Evolutionary conservation across 1,140 invertebrate species (phyloP), one percentile per base, ranked within the genome.

Genomic region (Brachionus manjavacas): DNA sequence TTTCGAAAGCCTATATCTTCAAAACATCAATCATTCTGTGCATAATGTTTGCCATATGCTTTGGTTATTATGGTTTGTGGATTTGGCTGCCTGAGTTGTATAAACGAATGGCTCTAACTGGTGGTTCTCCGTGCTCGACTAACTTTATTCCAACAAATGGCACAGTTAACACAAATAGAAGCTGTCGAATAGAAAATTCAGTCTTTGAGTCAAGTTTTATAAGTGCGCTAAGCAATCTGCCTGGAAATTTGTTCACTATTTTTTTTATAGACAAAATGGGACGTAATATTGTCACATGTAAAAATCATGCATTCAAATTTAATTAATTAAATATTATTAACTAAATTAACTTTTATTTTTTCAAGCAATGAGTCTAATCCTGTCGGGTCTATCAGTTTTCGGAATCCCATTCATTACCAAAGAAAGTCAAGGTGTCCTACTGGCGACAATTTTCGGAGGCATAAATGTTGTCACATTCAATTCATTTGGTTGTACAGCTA

Each of bases 31-130:
- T 90, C 12, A 87, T 91, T 31, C 84, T 90, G 0, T 86, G 89
- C 8, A 87, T 91, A 8, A 68, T 68, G 64, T 64, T 78, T 86
- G 66, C 72, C 23, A 14, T 85, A 78, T 39, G 64, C 86, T 87
- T 46, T 86, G 91, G 91, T 11, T 91, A 90, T 85, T 92, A 91
- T 85, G 91, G 91, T 0, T 86, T 92, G 66, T 90, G 89, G 81
- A 88, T 91, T 84, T 92, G 91, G 91, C 91, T 92, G 84, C 91
- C 91, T 8, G 91, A 91, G 84, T 87, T 91, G 84, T 90, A 91
- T 78, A 88, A 89, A 85, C 87, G 89, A 43, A 87, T 91, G 14
- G 84, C 86, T 60, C 85, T 83, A 41, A 89, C 90, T 85, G 88
- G 88, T 8, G 87, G 88, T 4, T 88, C 88, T 0, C 85, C 87